Base-by-base conservation (phyloP, 2,797 vertebrate genomes). In the Podargus strigoides region DNA sequence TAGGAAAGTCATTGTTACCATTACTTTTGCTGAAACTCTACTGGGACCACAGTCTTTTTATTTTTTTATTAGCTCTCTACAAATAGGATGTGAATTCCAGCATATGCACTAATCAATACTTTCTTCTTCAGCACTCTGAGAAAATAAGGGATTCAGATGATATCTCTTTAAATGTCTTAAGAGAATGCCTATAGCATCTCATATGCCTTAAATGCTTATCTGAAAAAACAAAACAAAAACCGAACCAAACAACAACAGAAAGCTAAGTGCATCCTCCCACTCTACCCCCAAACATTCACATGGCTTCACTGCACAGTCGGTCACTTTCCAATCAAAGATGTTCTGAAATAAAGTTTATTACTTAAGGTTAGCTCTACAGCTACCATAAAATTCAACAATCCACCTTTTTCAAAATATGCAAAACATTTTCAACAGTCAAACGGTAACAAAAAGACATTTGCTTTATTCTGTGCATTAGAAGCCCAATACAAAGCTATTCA, bases 81-180 rank as follows among this genome's bases (percentile, higher is more conserved):
- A 94, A 92, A 96, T 91, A 90, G 47, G 80, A 94, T 88, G 66
- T 85, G 56, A 94, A 94, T 97, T 96, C 92, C 60, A 93, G 77
- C 85, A 89, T 73, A 91, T 96, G 85, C 18, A 47, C 79, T 90
- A 96, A 97, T 97, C 95, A 96, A 95, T 96, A 96, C 95, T 97
- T 97, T 97, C 96, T 97, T 91, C 96, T 95, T 97, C 93, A 97
- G 93, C 88, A 96, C 89, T 60, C 89, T 90, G 80, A 95, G 94
- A 95, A 97, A 97, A 97, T 95, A 96, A 95, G 79, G 77, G 75
- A 94, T 97, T 96, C 84, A 96, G 95, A 94, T 92, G 89, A 94
- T 86, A 82, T 62, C 79, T 94, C 75, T 78, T 92, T 96, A 95
- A 96, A 96, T 86, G 92, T 85, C 94, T 96, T 49, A 86, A 89